Conservation (phyloP, 2,888 invertebrate species). For the Torymus texanus region DNA sequence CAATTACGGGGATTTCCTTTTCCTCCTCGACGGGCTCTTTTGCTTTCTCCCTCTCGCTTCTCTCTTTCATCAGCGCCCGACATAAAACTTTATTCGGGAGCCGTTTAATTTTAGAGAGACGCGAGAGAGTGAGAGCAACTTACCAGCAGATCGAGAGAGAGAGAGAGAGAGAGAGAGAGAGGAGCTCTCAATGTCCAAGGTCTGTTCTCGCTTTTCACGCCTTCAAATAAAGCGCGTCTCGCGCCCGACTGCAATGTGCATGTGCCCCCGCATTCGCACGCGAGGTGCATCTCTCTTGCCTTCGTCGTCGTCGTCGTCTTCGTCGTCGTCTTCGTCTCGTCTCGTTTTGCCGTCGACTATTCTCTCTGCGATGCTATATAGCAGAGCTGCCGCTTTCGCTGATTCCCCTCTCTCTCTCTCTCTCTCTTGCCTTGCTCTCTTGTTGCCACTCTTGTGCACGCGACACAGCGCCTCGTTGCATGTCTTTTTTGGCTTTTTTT, state of each 20-base stretch:
- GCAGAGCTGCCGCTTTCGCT: neutral
- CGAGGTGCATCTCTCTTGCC: neutral
- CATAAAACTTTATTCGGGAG: slow-evolving; percentile 49
- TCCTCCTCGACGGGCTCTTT: too few species aligned
- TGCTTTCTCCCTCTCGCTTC: neutral
- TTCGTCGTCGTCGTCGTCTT: neutral
- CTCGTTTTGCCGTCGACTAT: slow-evolving; percentile 20
- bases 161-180: neutral
- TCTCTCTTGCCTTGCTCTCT: slow-evolving; percentile 10
- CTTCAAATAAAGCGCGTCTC: slow-evolving; percentile 33
- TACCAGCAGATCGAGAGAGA: neutral
- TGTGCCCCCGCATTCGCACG: neutral
- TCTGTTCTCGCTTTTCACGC: slow-evolving; percentile 46
- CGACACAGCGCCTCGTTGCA: neutral
- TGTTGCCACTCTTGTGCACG: neutral
- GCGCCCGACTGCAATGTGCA: slow-evolving; percentile 7
- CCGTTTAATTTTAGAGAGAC: slow-evolving; percentile 52
- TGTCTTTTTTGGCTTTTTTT: neutral
- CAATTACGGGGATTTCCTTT: slow-evolving; percentile 8
- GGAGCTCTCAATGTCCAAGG: slow-evolving; percentile 46
- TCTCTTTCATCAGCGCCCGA: slow-evolving; percentile 16
- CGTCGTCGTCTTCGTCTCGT: slow-evolving; percentile 6
- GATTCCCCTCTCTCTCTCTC: slow-evolving; percentile 19
- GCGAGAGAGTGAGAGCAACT: slow-evolving; percentile 1
- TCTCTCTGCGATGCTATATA: neutral